Evolutionary conservation across 2,113 vertebrate species (phyloP), one percentile per base, ranked within the genome.

Genomic region (Antennarius striatus): DNA sequence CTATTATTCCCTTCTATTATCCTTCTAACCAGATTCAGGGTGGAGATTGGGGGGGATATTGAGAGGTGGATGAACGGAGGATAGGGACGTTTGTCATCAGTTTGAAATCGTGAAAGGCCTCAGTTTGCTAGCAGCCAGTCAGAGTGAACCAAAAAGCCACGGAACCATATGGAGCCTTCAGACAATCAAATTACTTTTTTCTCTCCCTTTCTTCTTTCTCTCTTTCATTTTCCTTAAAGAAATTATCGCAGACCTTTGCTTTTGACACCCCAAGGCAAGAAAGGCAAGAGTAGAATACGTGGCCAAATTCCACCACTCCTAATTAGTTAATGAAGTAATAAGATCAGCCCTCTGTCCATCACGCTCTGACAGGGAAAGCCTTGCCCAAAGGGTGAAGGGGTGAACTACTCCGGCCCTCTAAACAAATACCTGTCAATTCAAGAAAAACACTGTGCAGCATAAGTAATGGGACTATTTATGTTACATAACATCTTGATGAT

Each of bases 261-360:
- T 85, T 81, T 80, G 63, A 50, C 46, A 64, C 45, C 52, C 30
- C 11, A 55, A 69, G 39, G 56, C 68, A 76, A 32, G 3, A 46
- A 76, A 63, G 39, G 36, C 56, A 72, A 42, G 63, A 53, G 66
- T 75, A 22, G 48, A 73, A 75, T 54, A 85, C 57, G 77, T 73
- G 81, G 76, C 57, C 51, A 64, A 76, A 90, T 90, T 90, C 85
- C 75, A 68, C 28, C n/a, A 56, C 65, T 79, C 74, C 80, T 91
- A 91, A 92, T 91, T 82, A 86, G 77, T 84, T 89, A 92, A 91
- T 88, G 79, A 88, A 90, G 92, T 92, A 92, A 92, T 86, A 64
- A 87, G 86, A 89, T 89, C 69, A 75, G 61, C 73, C 73, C 40
- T 56, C 64, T 71, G 65, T 87, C 85, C 77, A 87, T 85, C 88